Evolutionary conservation across 1,140 invertebrate species (phyloP).

Genomic region (Argopecten irradians): DNA sequence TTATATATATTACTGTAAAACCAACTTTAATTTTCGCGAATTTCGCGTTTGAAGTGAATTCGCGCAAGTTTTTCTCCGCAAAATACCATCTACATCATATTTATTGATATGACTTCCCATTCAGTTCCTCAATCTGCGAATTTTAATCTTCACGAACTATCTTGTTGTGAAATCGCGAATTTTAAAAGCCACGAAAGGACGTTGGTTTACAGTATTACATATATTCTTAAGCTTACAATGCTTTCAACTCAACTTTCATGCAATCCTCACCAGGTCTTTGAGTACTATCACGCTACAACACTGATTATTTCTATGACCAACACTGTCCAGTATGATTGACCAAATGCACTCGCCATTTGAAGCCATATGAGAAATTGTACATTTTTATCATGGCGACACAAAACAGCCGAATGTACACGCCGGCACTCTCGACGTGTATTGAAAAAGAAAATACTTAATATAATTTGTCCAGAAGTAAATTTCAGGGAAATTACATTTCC

Average conservation of each 20-base stretch:
- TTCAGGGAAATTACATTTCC: conserved; percentile 5
- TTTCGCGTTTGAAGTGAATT: no score
- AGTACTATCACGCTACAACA: not conserved
- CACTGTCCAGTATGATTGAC: not conserved
- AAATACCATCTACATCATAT: no score
- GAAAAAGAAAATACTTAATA: conserved; percentile 3
- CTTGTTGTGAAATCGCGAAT: no score
- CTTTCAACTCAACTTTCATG: not conserved
- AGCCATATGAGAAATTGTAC: not conserved
- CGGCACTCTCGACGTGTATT: not conserved
- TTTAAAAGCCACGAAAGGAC: no score
- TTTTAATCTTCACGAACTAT: no score
- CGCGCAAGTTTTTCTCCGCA: no score
- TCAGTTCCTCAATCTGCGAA: no score
- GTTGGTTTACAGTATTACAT: no score
- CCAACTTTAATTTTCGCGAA: no score
- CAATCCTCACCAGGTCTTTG: no score
- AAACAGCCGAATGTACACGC: not conserved
- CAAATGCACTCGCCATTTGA: not conserved
- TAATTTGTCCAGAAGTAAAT: not conserved
- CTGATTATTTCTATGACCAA: not conserved
- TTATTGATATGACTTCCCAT: no score
- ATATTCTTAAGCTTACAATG: not conserved
- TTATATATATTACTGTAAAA: no score
- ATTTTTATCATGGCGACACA: not conserved